Conservation (phyloP, 2,888 invertebrate species). For the Diarsia rubi region DNA sequence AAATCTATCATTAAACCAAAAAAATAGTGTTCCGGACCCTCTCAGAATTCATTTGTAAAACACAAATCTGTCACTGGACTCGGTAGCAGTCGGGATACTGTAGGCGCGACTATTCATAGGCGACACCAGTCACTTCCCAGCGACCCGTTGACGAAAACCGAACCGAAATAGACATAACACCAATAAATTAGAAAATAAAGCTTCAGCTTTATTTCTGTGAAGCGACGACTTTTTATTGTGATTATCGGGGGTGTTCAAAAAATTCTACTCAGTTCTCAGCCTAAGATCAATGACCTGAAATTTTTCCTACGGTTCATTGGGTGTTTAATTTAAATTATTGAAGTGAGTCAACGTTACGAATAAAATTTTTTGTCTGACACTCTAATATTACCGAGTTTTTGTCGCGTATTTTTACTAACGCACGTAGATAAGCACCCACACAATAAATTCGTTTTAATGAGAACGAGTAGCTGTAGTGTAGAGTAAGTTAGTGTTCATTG, state of each 20-base stretch:
- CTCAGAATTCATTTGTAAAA: slow-evolving; percentile 82
- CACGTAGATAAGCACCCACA: slow-evolving; percentile 59
- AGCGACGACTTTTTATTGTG: slow-evolving; percentile 81
- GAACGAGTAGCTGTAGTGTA: slow-evolving; percentile 56
- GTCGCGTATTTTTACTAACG: slow-evolving; percentile 65
- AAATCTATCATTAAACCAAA: slow-evolving; percentile 76
- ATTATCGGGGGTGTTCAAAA: slow-evolving; percentile 82
- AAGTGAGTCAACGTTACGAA: slow-evolving; percentile 70
- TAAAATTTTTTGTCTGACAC: slow-evolving; percentile 63
- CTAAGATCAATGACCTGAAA: slow-evolving; percentile 81
- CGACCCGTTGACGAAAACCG: slow-evolving; percentile 82
- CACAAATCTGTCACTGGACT: slow-evolving; percentile 88
- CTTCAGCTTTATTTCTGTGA: slow-evolving; percentile 80
- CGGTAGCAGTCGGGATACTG: slow-evolving; percentile 77
- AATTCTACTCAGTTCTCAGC: slow-evolving; percentile 64
- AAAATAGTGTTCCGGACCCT: slow-evolving; percentile 77
- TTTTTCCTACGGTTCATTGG: slow-evolving; percentile 80
- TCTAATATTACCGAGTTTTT: slow-evolving; percentile 62
- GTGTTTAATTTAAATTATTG: slow-evolving; percentile 78
- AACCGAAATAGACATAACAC: slow-evolving; percentile 85
- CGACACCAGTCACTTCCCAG: slow-evolving; percentile 72
- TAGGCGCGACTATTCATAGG: slow-evolving; percentile 84
- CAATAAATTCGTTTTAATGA: slow-evolving; percentile 67
- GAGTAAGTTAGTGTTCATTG: slow-evolving; percentile 67
- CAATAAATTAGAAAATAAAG: slow-evolving; percentile 87